Conservation (phyloP, 2,888 invertebrate species). For the Vandiemenella viatica region DNA sequence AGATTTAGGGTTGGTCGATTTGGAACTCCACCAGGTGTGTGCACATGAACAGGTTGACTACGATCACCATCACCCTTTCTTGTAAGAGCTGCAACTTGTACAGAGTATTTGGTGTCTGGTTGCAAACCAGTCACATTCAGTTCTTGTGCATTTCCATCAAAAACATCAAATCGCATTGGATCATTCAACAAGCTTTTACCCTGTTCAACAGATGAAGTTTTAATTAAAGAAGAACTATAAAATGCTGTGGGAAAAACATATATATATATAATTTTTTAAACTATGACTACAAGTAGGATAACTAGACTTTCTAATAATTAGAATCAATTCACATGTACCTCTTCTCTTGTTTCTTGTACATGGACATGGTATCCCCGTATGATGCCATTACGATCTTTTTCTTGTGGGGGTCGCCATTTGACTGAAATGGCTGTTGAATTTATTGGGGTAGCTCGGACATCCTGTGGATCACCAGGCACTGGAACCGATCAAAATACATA, state of each 20-base stretch:
- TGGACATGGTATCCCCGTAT: conserved; percentile 95
- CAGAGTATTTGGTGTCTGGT: conserved; percentile 86
- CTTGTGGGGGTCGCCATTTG: conserved; percentile 84
- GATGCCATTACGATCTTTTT: conserved; percentile 85
- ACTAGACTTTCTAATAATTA: too few species aligned
- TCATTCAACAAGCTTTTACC: conserved; percentile 69
- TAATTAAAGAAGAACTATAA: too few species aligned
- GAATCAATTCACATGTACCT: too few species aligned
- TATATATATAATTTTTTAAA: too few species aligned
- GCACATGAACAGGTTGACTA: conserved; percentile 68
- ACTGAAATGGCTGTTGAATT: conserved; percentile 95
- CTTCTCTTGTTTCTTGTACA: conserved; percentile 76
- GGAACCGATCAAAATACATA: conserved; percentile 27
- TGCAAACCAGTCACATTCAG: conserved; percentile 78
- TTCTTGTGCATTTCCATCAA: conserved; percentile 60
- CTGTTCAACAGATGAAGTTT: conserved; percentile 30
- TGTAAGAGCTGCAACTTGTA: conserved; percentile 91
- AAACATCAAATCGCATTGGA: conserved; percentile 73
- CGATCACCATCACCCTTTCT: conserved; percentile 93
- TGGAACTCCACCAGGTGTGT: conserved; percentile 88
- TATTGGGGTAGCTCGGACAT: conserved; percentile 72
- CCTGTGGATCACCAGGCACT: conserved; percentile 97
- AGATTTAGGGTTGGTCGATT: conserved; percentile 66
- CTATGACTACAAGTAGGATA: too few species aligned
- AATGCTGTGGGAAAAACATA: too few species aligned